Evolutionary conservation across 92 coral and sea anemone genomes (phyloP).

Genomic region (Diadumene lineata): DNA sequence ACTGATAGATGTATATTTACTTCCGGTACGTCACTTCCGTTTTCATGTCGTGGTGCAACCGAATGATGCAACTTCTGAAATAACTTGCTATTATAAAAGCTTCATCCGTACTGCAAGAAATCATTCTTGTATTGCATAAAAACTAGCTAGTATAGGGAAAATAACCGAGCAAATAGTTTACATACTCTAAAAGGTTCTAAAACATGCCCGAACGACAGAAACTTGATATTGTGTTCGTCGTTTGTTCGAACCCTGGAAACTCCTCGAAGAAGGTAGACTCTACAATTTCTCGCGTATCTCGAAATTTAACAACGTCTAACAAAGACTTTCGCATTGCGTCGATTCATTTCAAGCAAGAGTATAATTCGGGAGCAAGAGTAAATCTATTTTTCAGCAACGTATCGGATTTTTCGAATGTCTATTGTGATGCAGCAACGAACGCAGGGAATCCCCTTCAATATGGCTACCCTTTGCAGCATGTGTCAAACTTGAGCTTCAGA

Average conservation of each 20-base stretch:
- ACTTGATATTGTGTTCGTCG: conserved; percentile 12
- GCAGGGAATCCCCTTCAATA: conserved; percentile 36
- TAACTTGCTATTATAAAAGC: neutral
- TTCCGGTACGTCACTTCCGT: conserved; percentile 11
- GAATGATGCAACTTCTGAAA: conserved; percentile 12
- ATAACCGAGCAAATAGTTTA: neutral
- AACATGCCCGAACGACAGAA: neutral
- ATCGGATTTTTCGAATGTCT: conserved; percentile 7
- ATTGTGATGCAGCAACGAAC: neutral
- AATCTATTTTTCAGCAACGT: neutral
- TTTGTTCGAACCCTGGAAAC: neutral
- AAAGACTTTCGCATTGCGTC: conserved; percentile 20
- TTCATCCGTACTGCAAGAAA: neutral
- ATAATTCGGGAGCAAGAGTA: neutral
- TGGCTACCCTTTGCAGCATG: conserved; percentile 15
- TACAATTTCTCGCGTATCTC: conserved; percentile 15
- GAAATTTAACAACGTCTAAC: conserved; percentile 5
- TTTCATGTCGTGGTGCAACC: conserved; percentile 12
- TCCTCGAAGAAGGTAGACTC: neutral
- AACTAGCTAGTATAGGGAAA: neutral
- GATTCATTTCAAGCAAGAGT: conserved; percentile 1
- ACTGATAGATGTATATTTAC: neutral
- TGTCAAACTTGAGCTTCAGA: conserved; percentile 10
- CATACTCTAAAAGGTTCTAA: neutral
- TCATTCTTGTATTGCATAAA: neutral